These are phyloP conservation scores for Dicyrtomina minuta DNA, from an alignment of 2,888 invertebrate genomes.

Conservation along the genomic window DNA sequence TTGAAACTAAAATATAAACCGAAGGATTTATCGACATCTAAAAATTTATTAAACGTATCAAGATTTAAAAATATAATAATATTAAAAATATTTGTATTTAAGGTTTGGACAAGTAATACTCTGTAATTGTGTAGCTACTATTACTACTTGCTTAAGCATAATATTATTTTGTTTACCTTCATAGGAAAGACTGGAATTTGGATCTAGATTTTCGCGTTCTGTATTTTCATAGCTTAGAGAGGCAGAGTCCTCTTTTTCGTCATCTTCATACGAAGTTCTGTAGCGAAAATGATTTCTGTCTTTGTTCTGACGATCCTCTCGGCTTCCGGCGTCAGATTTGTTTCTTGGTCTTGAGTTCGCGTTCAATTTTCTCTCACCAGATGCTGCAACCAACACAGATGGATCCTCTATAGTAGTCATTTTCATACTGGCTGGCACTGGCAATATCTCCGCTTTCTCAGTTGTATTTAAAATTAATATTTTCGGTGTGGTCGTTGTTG, in stretches of 20 bases:
- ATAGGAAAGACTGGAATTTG: constrained; percentile 32
- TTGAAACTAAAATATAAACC: too few species aligned
- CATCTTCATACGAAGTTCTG: constrained; percentile 44
- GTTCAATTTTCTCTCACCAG: constrained; percentile 1
- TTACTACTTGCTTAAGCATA: too few species aligned
- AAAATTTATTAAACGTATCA: too few species aligned
- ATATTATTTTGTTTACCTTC: too few species aligned
- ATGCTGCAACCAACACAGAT: neutral
- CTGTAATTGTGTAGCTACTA: too few species aligned
- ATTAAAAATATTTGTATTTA: too few species aligned
- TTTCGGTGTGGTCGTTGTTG: neutral
- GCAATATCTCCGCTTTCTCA: neutral
- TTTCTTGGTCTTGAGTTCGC: neutral
- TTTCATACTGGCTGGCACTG: constrained; percentile 12
- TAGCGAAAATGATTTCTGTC: constrained; percentile 24
- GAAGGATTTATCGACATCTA: too few species aligned
- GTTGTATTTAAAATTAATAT: neutral
- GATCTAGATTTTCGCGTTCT: constrained; percentile 18
- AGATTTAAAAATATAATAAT: too few species aligned
- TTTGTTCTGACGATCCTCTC: constrained; percentile 49
- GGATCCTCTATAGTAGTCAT: neutral
- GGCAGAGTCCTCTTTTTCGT: constrained; percentile 42
- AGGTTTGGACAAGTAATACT: too few species aligned
- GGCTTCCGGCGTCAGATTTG: constrained; percentile 46
- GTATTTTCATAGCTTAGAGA: constrained; percentile 29